Evolutionary conservation across 2,113 vertebrate species (phyloP).

Genomic region (Syrrhaptes paradoxus): DNA sequence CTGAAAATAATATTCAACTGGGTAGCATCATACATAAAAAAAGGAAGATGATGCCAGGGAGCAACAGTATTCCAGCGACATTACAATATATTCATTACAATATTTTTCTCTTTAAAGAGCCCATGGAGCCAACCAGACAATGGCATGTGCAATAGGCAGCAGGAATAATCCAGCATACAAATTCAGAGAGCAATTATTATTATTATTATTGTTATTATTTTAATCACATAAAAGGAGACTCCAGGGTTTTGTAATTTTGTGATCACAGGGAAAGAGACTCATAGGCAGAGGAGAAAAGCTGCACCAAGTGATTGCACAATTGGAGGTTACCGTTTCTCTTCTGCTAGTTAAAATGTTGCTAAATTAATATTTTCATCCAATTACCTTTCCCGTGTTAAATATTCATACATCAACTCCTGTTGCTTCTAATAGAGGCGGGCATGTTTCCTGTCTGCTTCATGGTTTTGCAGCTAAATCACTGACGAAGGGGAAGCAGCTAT

Average conservation of each 20-base stretch:
- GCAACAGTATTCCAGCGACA: background rate
- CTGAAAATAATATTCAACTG: background rate
- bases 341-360: background rate
- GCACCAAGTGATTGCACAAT: background rate
- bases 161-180: background rate
- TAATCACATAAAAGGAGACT: constrained; percentile 5
- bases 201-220: background rate
- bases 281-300: background rate
- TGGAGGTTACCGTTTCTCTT: background rate
- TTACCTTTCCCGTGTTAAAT: background rate
- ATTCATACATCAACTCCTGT: background rate
- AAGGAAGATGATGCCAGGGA: background rate
- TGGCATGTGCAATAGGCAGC: background rate
- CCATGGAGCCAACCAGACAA: background rate
- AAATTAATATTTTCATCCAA: constrained; percentile 13
- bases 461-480: background rate
- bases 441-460: background rate
- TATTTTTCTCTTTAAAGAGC: background rate
- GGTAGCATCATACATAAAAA: background rate
- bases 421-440: background rate
- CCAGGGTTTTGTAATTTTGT: background rate
- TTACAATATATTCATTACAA: background rate
- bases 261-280: background rate
- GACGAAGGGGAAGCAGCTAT: background rate
- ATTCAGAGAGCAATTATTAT: background rate